Percentiles rank a stretch among this genome's conserved stretches.
These are phyloP conservation scores for Corydoras sp. DNA, from an alignment of 2,113 vertebrate genomes.

Conservation along the genomic window DNA sequence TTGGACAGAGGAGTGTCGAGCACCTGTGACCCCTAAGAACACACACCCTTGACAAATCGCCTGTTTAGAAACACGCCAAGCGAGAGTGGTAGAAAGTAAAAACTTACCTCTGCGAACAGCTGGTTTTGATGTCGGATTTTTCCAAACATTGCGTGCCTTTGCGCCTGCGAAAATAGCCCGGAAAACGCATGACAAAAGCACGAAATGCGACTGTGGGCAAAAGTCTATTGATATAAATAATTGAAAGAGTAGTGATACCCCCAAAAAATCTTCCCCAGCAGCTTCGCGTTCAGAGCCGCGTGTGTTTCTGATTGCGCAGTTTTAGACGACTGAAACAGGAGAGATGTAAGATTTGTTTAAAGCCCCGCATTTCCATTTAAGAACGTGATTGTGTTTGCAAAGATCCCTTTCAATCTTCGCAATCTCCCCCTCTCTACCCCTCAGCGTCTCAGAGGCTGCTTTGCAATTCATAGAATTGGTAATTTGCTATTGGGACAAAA, in stretches of 20 bases:
- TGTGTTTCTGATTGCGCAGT: constrained; percentile 74
- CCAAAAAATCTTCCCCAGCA: constrained; percentile 53
- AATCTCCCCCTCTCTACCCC: constrained; percentile 67
- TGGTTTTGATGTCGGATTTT: constrained; percentile 50
- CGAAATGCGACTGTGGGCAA: constrained; percentile 54
- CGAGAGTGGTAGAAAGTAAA: constrained; percentile 42
- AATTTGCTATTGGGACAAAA: constrained; percentile 88
- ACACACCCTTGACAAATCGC: constrained; percentile 25
- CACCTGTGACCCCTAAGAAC: constrained; percentile 69
- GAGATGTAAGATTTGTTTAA: constrained; percentile 84
- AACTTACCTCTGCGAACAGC: constrained; percentile 63
- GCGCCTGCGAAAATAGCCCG: constrained; percentile 51
- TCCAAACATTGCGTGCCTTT: constrained; percentile 43
- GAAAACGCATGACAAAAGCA: constrained; percentile 57
- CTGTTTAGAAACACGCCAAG: constrained; percentile 20
- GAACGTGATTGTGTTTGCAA: constrained; percentile 85
- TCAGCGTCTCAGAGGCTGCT: constrained; percentile 79
- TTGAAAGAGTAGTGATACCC: constrained; percentile 63
- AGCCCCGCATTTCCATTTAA: constrained; percentile 82
- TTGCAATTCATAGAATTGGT: constrained; percentile 89
- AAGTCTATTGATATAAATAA: constrained; percentile 67
- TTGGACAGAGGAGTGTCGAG: constrained; percentile 68
- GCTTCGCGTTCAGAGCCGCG: constrained; percentile 52
- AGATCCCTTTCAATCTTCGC: constrained; percentile 81
- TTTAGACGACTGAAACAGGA: constrained; percentile 76